A percentile compares a stretch with the other conserved stretches of the same genome.
These are phyloP conservation scores for Sycobia sp. DNA, from an alignment of 1,140 invertebrate species.

Conservation along the genomic window DNA sequence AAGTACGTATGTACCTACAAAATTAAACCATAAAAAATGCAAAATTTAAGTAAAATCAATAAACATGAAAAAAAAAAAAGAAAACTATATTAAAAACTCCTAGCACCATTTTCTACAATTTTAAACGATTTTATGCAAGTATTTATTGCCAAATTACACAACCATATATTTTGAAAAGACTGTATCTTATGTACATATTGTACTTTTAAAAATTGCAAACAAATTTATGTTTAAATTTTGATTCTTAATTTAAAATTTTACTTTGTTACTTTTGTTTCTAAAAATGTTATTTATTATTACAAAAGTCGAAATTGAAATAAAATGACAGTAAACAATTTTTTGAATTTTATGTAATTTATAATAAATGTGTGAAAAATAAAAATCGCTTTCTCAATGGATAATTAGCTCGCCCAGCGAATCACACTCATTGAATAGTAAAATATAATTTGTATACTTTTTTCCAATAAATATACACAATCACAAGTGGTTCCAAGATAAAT, in stretches of 20 bases:
- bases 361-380: conserved; percentile 17
- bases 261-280: background rate
- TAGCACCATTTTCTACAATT: conserved; percentile 44
- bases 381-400: conserved; percentile 24
- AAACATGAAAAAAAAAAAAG: background rate
- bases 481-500: conserved; percentile 25
- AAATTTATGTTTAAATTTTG: too few relatives aligned
- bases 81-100: conserved; percentile 29
- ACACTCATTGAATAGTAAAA: conserved; percentile 38
- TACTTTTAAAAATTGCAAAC: too few relatives aligned
- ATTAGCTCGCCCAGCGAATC: conserved; percentile 41
- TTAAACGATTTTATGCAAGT: conserved; percentile 35
- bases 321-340: too few relatives aligned
- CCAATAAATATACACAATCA: conserved; percentile 32
- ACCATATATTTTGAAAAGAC: conserved; percentile 43
- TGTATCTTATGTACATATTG: background rate
- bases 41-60: background rate
- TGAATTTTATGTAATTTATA: too few relatives aligned
- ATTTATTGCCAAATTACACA: conserved; percentile 44
- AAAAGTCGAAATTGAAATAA: background rate
- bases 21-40: too few relatives aligned
- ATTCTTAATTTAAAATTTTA: background rate
- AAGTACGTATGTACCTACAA: too few relatives aligned
- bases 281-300: too few relatives aligned
- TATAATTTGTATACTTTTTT: conserved; percentile 38